Base-by-base conservation (phyloP, 2,888 invertebrate species). In the Acanthosepion lycidas region DNA sequence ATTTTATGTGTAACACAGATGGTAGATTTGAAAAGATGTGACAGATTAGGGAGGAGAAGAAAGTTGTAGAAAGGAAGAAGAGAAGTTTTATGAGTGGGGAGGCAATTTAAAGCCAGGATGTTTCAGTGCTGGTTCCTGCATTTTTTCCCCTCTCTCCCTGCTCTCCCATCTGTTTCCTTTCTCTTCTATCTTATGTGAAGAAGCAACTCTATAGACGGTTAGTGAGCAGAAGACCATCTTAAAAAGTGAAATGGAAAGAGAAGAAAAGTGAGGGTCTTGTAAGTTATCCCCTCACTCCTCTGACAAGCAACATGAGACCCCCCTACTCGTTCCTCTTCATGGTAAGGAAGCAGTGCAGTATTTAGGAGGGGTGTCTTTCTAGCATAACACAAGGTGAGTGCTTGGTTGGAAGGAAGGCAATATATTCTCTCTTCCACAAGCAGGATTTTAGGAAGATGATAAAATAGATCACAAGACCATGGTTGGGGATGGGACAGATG, bases 181-280 rank as follows among this genome's bases (percentile, higher is more conserved):
- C n/a, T n/a, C 8, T n/a, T 78, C 78, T 78, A 1, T 78, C 78
- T 78, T 78, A 78, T 18, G 5, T 33, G 42, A 42, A 12, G 78
- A 78, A 78, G 78, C n/a, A 78, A 78, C 78, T 12, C 78, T 78
- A 12, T 78, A 33, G 33, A 12, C n/a, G 18, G 78, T 78, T 78
- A 78, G 78, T 78, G 78, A 78, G 78, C n/a, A n/a, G 59, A 78
- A n/a, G n/a, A 78, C 78, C 78, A 78, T n/a, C 78, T n/a, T 78
- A 15, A 78, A n/a, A 59, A 59, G 78, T 33, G 12, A 78, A 33
- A 78, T n/a, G 33, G n/a, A n/a, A 15, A 78, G 28, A 78, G 78
- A 78, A 28, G 28, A 28, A 78, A 12, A 78, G 78, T 12, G 18
- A n/a, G 78, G 18, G 9, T n/a, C 9, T n/a, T 4, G 33, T 78